These are phyloP conservation scores for Ammodytes dubius DNA, from an alignment of 2,113 vertebrate species.

Conservation along the genomic window DNA sequence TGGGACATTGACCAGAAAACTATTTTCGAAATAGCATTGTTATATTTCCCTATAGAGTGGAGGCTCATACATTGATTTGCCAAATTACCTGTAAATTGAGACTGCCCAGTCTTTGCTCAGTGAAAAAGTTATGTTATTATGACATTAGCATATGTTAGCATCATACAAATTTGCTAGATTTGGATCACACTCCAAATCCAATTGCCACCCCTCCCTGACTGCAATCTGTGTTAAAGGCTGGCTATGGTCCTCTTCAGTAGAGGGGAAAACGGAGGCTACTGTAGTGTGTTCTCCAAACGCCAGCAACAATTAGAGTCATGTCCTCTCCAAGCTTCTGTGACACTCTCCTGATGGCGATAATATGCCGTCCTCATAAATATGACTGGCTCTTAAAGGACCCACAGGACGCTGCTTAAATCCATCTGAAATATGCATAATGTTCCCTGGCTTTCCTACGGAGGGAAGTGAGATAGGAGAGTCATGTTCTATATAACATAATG, in stretches of 20 bases:
- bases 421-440: slow-evolving; percentile 79
- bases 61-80: background rate
- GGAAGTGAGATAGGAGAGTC: slow-evolving; percentile 22
- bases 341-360: slow-evolving; percentile 75
- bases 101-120: background rate
- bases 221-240: background rate
- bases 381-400: slow-evolving; percentile 76
- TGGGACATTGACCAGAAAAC: slow-evolving; percentile 30
- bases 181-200: background rate
- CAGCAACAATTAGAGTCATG: slow-evolving; percentile 69
- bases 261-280: slow-evolving; percentile 20
- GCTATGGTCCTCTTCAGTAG: background rate
- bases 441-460: slow-evolving; percentile 22
- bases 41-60: background rate
- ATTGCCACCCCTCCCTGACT: background rate
- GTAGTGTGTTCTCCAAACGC: slow-evolving; percentile 52
- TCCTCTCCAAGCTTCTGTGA: slow-evolving; percentile 62
- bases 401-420: slow-evolving; percentile 75
- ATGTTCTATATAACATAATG: slow-evolving; percentile 46
- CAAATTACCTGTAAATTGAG: background rate
- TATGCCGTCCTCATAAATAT: slow-evolving; percentile 77
- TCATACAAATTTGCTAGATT: background rate
- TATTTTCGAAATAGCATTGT: slow-evolving; percentile 1
- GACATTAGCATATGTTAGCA: background rate
- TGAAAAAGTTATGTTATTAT: background rate